Conservation (phyloP, 2,113 vertebrate genomes). For the Myrmophylax atrothorax region DNA sequence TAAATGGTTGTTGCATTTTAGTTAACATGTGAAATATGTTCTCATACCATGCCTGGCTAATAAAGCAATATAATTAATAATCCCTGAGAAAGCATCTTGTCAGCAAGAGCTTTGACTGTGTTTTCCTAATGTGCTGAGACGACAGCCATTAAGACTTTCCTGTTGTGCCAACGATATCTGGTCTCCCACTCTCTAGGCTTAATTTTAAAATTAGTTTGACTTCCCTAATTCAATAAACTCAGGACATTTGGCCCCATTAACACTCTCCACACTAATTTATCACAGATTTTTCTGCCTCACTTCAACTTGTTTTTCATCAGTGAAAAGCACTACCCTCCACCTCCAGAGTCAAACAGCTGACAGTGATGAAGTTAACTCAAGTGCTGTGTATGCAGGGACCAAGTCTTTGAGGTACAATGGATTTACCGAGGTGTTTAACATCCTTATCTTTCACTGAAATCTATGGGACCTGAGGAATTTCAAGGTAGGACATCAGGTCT, state of each 20-base stretch:
- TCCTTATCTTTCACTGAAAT: not conserved
- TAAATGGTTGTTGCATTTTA: slow-evolving; percentile 67
- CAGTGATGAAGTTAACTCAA: not conserved
- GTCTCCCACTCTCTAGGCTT: slow-evolving; percentile 32
- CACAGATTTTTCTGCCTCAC: slow-evolving; percentile 57
- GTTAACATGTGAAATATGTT: slow-evolving; percentile 54
- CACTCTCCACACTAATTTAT: slow-evolving; percentile 47
- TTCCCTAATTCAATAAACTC: slow-evolving; percentile 63
- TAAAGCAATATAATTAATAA: slow-evolving; percentile 76
- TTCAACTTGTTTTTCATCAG: slow-evolving; percentile 56
- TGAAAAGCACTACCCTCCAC: not conserved
- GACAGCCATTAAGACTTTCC: slow-evolving; percentile 58
- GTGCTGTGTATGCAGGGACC: accelerated
- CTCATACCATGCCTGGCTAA: slow-evolving; percentile 55
- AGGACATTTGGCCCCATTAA: slow-evolving; percentile 48
- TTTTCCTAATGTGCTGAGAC: slow-evolving; percentile 65
- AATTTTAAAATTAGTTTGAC: slow-evolving; percentile 63
- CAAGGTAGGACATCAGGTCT: not conserved
- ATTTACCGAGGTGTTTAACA: not conserved
- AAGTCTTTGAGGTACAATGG: not conserved
- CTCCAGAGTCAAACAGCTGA: not conserved
- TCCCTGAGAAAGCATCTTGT: slow-evolving; percentile 72
- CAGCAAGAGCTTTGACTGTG: slow-evolving; percentile 68
- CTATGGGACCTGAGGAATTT: not conserved
- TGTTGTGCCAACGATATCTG: slow-evolving; percentile 28